A percentile compares a stretch with the other conserved stretches of the same genome.
These are phyloP conservation scores for Drosophila dunni DNA, from an alignment of 1,140 invertebrate genomes.

Conservation along the genomic window DNA sequence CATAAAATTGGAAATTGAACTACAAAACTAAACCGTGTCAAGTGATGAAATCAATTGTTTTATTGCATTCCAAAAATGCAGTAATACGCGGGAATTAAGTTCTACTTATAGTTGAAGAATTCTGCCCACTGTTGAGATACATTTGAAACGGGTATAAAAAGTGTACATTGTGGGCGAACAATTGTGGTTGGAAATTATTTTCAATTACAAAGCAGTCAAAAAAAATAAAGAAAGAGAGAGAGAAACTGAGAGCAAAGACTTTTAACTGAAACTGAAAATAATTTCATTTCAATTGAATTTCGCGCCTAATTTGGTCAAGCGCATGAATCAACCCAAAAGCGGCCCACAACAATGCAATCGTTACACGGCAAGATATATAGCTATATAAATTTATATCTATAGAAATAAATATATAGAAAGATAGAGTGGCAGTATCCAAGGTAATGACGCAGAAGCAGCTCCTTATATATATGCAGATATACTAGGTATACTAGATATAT, in stretches of 20 bases:
- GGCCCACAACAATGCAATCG: conserved; percentile 62
- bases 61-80: conserved; percentile 3
- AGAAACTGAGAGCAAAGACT: conserved; percentile 12
- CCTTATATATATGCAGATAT: conserved; percentile 22
- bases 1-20: neutral
- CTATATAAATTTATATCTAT: conserved; percentile 9
- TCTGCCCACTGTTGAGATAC: conserved; percentile 21
- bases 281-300: conserved; percentile 70
- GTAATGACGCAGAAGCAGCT: conserved; percentile 1
- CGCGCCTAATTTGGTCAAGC: conserved; percentile 72
- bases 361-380: conserved; percentile 31
- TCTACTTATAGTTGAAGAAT: neutral
- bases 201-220: conserved; percentile 56
- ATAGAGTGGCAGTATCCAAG: conserved; percentile 16
- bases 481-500: conserved; percentile 23
- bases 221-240: conserved; percentile 18
- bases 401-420: conserved; percentile 2
- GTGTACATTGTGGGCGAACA: conserved; percentile 37
- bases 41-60: neutral
- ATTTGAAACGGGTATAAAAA: conserved; percentile 26
- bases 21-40: neutral
- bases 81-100: conserved; percentile 3
- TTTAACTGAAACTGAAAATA: conserved; percentile 22
- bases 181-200: conserved; percentile 59
- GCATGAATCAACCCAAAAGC: conserved; percentile 54